phyloP scores from a whole-genome alignment of 2,888 invertebrate species.

The Drosophila cognata region DNA sequence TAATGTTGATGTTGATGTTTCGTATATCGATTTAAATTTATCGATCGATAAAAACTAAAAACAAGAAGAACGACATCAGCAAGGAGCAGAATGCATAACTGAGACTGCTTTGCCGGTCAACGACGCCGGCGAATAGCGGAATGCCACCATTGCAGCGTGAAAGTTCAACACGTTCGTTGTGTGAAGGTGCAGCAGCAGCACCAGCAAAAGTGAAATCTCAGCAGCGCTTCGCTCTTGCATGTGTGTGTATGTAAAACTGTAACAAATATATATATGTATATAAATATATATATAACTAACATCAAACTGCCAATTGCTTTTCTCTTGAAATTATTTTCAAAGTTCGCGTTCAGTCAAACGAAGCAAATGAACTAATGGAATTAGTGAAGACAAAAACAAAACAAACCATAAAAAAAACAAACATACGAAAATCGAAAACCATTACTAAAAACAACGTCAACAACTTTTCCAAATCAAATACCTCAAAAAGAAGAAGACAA shows the following conservation, averaged over 20 bases:
- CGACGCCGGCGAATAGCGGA: conserved; percentile 48
- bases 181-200: conserved; percentile 24
- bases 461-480: conserved; percentile 31
- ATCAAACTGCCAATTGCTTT: conserved; percentile 19
- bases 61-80: conserved; percentile 5
- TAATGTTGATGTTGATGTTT: conserved; percentile 14
- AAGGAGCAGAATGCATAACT: conserved; percentile 5
- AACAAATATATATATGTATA: conserved; percentile 16
- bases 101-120: conserved; percentile 37
- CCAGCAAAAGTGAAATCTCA: conserved; percentile 56
- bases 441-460: not conserved
- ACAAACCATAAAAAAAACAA: conserved; percentile 1
- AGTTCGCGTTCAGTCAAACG: conserved; percentile 20
- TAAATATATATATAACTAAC: conserved; percentile 8
- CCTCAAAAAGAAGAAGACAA: conserved; percentile 9
- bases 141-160: conserved; percentile 49
- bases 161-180: conserved; percentile 45
- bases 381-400: conserved; percentile 13
- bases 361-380: conserved; percentile 16
- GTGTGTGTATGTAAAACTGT: conserved; percentile 30
- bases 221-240: conserved; percentile 19
- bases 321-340: conserved; percentile 3
- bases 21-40: conserved; percentile 34
- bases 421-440: conserved; percentile 10
- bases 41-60: conserved; percentile 37